Base-by-base conservation (phyloP, 2,888 invertebrate species). In the Hylaea fasciaria region DNA sequence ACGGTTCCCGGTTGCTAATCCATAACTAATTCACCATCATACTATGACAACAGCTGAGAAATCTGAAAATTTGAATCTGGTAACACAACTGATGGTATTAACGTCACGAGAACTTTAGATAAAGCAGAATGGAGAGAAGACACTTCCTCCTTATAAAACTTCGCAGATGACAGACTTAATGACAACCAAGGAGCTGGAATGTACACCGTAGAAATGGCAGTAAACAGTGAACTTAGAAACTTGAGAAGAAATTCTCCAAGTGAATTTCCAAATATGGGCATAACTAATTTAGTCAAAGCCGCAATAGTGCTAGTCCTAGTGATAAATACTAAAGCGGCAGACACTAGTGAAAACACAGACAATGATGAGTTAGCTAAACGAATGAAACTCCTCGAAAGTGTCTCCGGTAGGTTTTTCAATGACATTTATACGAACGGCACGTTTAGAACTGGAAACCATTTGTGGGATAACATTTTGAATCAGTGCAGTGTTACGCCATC, bases 381-480 rank as follows among this genome's bases (percentile, higher is more conserved):
- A 69, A 75, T 91, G 69, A 85, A 82, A 62, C 70, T 89, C 8
- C 73, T 89, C 29, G 87, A 88, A 69, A 81, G 80, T 60, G 74
- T 89, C 16, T 80, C 89, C 0, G 89, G 89, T 41, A 84, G 82
- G 69, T 82, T 80, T 44, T 89, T 89, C 44, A 83, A 83, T 78
- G 85, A 90, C 62, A 76, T 91, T 32, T 92, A 90, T 56, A 77
- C 81, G 65, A 91, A 91, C 71, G 92, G 91, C 35, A 91, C 91
- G 0, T 92, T 91, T 70, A 83, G 89, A 61, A 94, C 93, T 69
- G 94, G 94, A 49, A 96, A 96, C 68, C 89, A 93, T 64, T 86
- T 97, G 51, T 96, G 96, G 96, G 94, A 94, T 70, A 94, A 94
- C 60, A 93, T 97, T 65, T 91, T 96, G 54, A 94, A 93, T 65